A percentile compares a stretch with the other conserved stretches of the same genome.
These are phyloP conservation scores for Stenurella melanura DNA, from an alignment of 2,888 invertebrate species.

Conservation along the genomic window DNA sequence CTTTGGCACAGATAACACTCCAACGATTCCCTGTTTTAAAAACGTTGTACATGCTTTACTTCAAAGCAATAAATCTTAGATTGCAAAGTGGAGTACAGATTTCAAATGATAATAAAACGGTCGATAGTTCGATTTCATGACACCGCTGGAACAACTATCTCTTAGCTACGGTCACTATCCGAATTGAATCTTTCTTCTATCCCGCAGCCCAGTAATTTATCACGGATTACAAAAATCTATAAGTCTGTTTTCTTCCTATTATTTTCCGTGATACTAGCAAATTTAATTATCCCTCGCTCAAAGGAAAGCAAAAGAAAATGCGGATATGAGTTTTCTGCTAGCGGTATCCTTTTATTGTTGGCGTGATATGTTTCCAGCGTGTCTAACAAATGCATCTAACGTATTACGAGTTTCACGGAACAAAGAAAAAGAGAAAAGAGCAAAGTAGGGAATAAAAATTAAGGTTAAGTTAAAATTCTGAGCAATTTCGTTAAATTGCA, in stretches of 20 bases:
- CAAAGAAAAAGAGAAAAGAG: not conserved
- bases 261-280: not conserved
- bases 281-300: conserved; percentile 11
- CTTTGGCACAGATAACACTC: not conserved
- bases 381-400: not conserved
- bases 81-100: not conserved
- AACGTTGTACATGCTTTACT: not conserved
- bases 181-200: conserved; percentile 3
- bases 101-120: not conserved
- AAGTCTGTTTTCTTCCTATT: conserved; percentile 14
- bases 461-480: not conserved
- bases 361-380: not conserved
- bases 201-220: not conserved
- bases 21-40: not conserved
- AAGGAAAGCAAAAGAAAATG: not conserved
- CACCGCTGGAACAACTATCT: not conserved
- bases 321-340: conserved; percentile 6
- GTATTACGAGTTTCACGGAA: not conserved
- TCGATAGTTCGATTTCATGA: not conserved
- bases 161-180: not conserved
- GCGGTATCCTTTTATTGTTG: not conserved
- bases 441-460: not conserved
- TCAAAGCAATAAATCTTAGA: not conserved
- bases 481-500: too few relatives aligned
- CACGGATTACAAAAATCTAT: conserved; percentile 9